Conservation (phyloP, 2,113 vertebrate genomes). For the Eublepharis macularius region DNA sequence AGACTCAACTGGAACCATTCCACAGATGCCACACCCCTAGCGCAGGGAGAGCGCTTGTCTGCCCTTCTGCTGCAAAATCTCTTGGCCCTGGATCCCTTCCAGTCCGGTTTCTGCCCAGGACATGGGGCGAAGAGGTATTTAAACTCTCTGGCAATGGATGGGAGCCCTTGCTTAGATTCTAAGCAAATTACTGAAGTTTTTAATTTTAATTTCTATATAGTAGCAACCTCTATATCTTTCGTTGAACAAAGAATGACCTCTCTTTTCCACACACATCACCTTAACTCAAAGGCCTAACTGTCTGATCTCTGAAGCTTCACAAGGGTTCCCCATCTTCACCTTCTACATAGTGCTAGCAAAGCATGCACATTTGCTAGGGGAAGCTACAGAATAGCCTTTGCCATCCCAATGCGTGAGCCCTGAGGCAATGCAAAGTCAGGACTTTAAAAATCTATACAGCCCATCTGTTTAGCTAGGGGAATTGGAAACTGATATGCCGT, state of each 20-base stretch:
- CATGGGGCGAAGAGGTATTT: too few relatives aligned
- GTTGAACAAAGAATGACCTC: background rate
- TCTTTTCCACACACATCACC: background rate
- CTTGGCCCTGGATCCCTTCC: too few relatives aligned
- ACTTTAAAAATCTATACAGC: slow-evolving; percentile 35
- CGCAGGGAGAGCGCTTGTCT: too few relatives aligned
- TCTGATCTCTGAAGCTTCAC: background rate
- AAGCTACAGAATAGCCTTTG: background rate
- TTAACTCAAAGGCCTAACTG: background rate
- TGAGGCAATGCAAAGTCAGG: background rate
- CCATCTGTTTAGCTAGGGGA: slow-evolving; percentile 48
- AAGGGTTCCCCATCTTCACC: background rate
- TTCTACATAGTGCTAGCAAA: background rate
- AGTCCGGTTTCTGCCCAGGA: too few relatives aligned
- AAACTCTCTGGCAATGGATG: background rate
- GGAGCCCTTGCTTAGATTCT: background rate
- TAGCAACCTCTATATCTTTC: background rate
- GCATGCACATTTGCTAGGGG: background rate
- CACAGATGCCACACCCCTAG: too few relatives aligned
- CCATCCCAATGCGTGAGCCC: background rate
- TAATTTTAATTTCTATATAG: background rate
- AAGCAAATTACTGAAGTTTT: background rate
- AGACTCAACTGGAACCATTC: too few relatives aligned
- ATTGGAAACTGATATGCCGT: slow-evolving; percentile 43
- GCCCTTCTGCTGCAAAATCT: too few relatives aligned